phyloP scores from a whole-genome alignment of 2,113 vertebrate species.

The Petaurus breviceps region DNA sequence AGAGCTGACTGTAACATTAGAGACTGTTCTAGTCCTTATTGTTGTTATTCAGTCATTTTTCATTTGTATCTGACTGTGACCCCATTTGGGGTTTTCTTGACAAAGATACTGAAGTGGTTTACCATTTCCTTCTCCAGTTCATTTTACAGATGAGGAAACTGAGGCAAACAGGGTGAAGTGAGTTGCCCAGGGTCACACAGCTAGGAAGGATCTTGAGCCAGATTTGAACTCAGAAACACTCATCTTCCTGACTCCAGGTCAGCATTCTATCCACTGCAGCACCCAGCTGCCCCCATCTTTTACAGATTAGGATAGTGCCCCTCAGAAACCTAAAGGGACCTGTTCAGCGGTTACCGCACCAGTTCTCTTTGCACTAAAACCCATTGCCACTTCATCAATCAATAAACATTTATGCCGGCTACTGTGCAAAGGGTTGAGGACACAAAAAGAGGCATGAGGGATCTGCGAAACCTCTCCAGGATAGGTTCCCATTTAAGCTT shows the following conservation, averaged over 20 bases:
- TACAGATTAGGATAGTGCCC: neutral
- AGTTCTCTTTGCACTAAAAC: neutral
- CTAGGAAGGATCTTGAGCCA: neutral
- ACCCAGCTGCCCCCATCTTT: neutral
- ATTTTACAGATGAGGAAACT: neutral
- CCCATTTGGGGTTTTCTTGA: neutral
- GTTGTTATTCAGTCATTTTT: neutral
- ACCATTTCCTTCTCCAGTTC: neutral
- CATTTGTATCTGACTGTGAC: neutral
- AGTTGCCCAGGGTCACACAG: neutral
- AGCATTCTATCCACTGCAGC: neutral
- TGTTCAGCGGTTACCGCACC: neutral
- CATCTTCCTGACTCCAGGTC: neutral
- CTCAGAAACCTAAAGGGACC: neutral
- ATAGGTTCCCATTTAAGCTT: slow-evolving; percentile 63
- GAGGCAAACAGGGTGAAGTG: neutral
- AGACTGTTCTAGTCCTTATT: neutral
- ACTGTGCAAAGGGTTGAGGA: neutral
- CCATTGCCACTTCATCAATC: slow-evolving; percentile 10
- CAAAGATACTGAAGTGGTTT: neutral
- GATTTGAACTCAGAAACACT: neutral
- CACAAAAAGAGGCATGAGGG: neutral
- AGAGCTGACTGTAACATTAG: neutral
- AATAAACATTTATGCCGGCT: neutral
- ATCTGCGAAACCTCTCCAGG: neutral